Percentiles rank a stretch among this genome's conserved stretches.
Conservation (phyloP, 2,797 vertebrate species). For the Sebastes oblongus region DNA sequence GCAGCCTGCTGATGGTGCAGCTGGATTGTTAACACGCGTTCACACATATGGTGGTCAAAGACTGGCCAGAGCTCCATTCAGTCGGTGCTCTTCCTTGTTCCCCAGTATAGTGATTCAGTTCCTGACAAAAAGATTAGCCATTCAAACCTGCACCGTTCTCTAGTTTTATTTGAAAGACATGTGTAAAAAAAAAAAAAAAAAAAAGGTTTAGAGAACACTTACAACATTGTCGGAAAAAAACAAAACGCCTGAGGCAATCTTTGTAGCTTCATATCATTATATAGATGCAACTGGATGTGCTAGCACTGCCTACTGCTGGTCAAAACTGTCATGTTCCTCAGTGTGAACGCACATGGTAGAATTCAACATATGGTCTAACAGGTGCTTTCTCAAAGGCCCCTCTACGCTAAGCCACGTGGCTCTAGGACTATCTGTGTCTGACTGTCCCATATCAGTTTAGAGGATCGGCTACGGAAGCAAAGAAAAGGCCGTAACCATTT, state of each 20-base stretch:
- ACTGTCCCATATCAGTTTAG: not conserved
- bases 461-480: not conserved
- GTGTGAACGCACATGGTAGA: not conserved
- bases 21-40: not conserved
- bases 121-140: not conserved
- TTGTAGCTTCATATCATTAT: not conserved
- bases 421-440: not conserved
- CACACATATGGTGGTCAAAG: not conserved
- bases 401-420: not conserved
- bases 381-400: not conserved
- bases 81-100: not conserved
- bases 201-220: not conserved
- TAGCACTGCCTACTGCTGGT: not conserved
- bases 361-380: not conserved
- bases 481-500: not conserved
- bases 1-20: not conserved
- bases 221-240: not conserved
- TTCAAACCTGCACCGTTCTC: not conserved
- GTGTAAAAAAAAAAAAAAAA: not conserved
- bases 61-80: not conserved
- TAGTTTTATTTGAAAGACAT: constrained; percentile 24
- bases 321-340: not conserved
- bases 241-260: not conserved
- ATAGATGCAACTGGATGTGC: not conserved
- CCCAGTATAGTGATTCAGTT: not conserved